Base-by-base conservation (phyloP, 2,113 vertebrate genomes). In the Gavialis gangeticus region DNA sequence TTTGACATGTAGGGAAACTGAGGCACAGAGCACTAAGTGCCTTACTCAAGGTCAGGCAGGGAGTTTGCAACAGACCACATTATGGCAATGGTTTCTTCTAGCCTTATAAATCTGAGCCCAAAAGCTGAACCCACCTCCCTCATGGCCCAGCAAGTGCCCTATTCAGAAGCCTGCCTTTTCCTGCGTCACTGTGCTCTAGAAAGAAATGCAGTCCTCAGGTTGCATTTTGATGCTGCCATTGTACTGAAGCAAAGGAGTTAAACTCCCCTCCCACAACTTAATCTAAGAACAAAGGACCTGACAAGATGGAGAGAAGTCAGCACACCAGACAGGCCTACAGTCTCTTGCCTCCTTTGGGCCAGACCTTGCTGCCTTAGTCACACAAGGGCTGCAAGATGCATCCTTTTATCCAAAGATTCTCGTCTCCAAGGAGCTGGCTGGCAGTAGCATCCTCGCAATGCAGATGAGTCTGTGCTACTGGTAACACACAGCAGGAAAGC, bases 341-440 rank as follows among this genome's bases (percentile, higher is more conserved):
- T 76, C 12, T 14, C 79, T 81, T 25, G 81, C 75, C 82, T 79
- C 77, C 81, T 24, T 66, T n/a, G 64, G 79, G 77, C 37, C 77
- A 22, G 11, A 71, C 37, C 37, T 21, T 64, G 64, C 10, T 83
- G 79, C 27, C 6, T 56, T 46, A 75, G 58, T 7, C 25, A 37
- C 63, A 37, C 0, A 3, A 88, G 3, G 91, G 28, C 62, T 54
- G 92, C 62, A 82, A 24, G 84, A 88, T 37, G 9, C 85, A 88
- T 85, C 24, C 91, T 66, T 27, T 79, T 89, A 17, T 54, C 1
- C 30, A 0, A 93, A 92, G 54, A 69, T 82, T 95, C 94, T 88
- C 93, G 92, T 93, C 94, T 92, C 66, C 62, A 10, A 10, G 12
- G 3, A 96, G 94, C 92, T 97, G 94, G 95, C 96, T 93, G 95